A percentile compares a stretch with the other conserved stretches of the same genome.
Evolutionary conservation across 2,113 vertebrate genomes (phyloP).

Genomic region (Ameiurus melas): DNA sequence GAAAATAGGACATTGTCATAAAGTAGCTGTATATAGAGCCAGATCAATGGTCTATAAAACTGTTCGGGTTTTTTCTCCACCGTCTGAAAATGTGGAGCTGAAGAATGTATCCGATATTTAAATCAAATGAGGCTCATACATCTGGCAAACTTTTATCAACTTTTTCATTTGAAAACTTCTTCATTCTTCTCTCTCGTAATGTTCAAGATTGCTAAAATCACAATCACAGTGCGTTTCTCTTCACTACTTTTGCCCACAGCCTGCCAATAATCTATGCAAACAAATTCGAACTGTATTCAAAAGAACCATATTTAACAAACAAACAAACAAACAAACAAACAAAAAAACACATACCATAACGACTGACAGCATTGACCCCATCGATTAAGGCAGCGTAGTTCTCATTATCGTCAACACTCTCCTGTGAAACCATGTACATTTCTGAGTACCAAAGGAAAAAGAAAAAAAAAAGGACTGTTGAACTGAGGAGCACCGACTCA

Average conservation of each 20-base stretch:
- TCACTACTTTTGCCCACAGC: background rate
- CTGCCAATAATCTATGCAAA: background rate
- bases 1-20: background rate
- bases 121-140: background rate
- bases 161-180: background rate
- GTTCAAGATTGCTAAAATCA: background rate
- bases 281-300: background rate
- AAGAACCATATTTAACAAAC: background rate
- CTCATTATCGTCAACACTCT: slow-evolving; percentile 82
- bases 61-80: background rate
- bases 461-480: slow-evolving; percentile 53
- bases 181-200: background rate
- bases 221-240: background rate
- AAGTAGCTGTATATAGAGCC: too few relatives aligned
- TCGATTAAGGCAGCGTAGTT: slow-evolving; percentile 82
- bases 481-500: slow-evolving; percentile 75
- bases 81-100: background rate
- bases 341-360: slow-evolving; percentile 80
- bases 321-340: background rate
- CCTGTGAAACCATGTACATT: slow-evolving; percentile 67
- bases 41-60: background rate
- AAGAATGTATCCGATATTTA: background rate
- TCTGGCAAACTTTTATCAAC: background rate
- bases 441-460: background rate
- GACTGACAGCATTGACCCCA: slow-evolving; percentile 85